These are phyloP conservation scores for Aix galericulata DNA, from an alignment of 2,113 vertebrate genomes.

Conservation along the genomic window DNA sequence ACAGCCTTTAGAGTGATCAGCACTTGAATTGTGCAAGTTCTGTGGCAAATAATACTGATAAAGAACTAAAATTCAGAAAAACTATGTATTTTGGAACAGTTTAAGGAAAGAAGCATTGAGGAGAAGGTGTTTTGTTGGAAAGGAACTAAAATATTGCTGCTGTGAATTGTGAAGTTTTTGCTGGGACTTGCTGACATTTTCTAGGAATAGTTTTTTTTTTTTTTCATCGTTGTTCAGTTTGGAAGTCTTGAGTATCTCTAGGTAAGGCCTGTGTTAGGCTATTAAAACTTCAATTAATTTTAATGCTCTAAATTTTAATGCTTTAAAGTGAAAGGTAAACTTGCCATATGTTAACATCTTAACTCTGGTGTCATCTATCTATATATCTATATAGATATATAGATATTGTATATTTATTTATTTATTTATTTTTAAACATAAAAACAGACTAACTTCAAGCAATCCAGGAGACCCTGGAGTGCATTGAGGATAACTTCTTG, in stretches of 20 bases:
- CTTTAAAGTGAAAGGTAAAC: not conserved
- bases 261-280: not conserved
- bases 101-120: not conserved
- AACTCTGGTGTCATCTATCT: not conserved
- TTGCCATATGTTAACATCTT: not conserved
- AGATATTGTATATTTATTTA: no score
- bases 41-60: not conserved
- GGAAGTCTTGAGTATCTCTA: not conserved
- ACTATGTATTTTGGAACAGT: not conserved
- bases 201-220: not conserved
- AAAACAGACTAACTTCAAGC: not conserved
- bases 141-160: not conserved
- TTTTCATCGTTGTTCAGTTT: not conserved
- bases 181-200: not conserved
- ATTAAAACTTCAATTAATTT: not conserved
- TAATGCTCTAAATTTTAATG: not conserved
- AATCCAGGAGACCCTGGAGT: no score
- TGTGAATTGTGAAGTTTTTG: not conserved
- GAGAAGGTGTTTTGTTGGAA: not conserved
- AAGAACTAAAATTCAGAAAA: not conserved
- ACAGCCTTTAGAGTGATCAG: not conserved
- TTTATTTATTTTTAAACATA: not conserved
- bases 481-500: no score
- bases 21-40: not conserved
- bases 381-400: no score